A percentile compares a stretch with the other conserved stretches of the same genome.
phyloP scores from a whole-genome alignment of 2,113 vertebrate genomes.

The Sander lucioperca region DNA sequence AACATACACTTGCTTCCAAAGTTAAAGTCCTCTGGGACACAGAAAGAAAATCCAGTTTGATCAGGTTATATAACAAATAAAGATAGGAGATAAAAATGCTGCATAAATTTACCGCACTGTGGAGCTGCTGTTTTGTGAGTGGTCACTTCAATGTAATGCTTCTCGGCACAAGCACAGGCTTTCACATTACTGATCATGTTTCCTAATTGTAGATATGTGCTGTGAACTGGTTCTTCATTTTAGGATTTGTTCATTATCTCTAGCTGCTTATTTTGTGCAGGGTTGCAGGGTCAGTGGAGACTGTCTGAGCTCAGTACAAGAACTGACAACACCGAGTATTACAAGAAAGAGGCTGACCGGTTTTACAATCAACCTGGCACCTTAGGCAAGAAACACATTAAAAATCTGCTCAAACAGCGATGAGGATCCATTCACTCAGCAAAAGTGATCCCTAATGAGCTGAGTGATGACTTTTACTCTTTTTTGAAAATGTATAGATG shows the following conservation, averaged over 20 bases:
- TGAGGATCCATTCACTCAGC: slow-evolving; percentile 43
- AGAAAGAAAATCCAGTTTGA: background rate
- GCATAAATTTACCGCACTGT: background rate
- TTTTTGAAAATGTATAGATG: background rate
- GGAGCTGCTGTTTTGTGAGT: slow-evolving; percentile 13
- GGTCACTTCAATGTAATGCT: slow-evolving; percentile 2
- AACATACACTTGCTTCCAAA: slow-evolving; percentile 19
- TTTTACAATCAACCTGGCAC: slow-evolving; percentile 55
- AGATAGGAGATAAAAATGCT: slow-evolving; percentile 19
- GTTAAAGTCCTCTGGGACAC: slow-evolving; percentile 27
- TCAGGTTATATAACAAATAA: slow-evolving; percentile 40
- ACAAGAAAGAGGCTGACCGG: slow-evolving; percentile 48
- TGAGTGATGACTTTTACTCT: slow-evolving; percentile 23
- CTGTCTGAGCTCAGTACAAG: slow-evolving; percentile 30
- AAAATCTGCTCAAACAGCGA: slow-evolving; percentile 48
- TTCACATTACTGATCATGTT: slow-evolving; percentile 32
- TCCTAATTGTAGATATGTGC: slow-evolving; percentile 12
- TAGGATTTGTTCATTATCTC: slow-evolving; percentile 32
- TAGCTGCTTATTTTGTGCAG: slow-evolving; percentile 21
- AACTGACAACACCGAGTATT: slow-evolving; percentile 31
- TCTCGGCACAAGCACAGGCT: slow-evolving; percentile 12
- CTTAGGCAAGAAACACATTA: slow-evolving; percentile 48
- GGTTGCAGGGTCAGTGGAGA: slow-evolving; percentile 29
- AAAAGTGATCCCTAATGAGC: slow-evolving; percentile 43
- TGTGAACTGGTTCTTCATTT: slow-evolving; percentile 25